A percentile compares a stretch with the other conserved stretches of the same genome.
These are phyloP conservation scores for Minunthozetes semirufus DNA, from an alignment of 2,888 invertebrate genomes.

Conservation along the genomic window DNA sequence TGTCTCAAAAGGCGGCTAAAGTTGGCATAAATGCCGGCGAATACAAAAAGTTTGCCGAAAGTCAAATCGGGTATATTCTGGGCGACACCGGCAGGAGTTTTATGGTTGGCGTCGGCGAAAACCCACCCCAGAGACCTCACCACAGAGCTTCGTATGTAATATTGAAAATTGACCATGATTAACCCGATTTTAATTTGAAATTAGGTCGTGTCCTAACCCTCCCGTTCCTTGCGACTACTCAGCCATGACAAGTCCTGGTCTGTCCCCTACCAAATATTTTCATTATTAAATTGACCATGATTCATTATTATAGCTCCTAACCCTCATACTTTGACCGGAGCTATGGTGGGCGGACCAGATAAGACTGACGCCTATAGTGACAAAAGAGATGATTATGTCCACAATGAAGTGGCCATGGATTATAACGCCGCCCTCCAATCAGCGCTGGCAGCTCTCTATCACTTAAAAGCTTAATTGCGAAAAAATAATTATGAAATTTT, in stretches of 20 bases:
- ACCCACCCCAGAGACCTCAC: neutral
- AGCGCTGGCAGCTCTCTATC: too few species aligned
- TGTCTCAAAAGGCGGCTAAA: neutral
- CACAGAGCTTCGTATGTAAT: neutral
- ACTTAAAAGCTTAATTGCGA: too few species aligned
- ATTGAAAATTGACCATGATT: neutral
- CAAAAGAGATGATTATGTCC: neutral
- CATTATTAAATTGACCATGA: too few species aligned
- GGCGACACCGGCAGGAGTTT: slow-evolving; percentile 9
- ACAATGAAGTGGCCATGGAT: neutral
- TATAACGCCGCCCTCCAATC: neutral
- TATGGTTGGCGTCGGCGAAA: neutral
- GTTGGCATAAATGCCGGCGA: neutral
- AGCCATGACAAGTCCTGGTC: too few species aligned
- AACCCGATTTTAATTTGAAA: neutral
- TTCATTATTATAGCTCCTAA: neutral
- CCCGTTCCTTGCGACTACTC: neutral
- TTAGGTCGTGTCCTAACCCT: neutral
- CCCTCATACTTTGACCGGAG: neutral
- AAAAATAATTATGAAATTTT: too few species aligned
- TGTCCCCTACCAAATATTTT: too few species aligned
- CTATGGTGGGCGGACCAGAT: neutral
- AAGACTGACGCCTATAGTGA: neutral
- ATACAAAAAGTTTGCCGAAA: neutral
- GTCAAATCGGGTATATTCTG: slow-evolving; percentile 5